phyloP scores from a whole-genome alignment of 2,888 invertebrate species.

The Eupithecia dodoneata region DNA sequence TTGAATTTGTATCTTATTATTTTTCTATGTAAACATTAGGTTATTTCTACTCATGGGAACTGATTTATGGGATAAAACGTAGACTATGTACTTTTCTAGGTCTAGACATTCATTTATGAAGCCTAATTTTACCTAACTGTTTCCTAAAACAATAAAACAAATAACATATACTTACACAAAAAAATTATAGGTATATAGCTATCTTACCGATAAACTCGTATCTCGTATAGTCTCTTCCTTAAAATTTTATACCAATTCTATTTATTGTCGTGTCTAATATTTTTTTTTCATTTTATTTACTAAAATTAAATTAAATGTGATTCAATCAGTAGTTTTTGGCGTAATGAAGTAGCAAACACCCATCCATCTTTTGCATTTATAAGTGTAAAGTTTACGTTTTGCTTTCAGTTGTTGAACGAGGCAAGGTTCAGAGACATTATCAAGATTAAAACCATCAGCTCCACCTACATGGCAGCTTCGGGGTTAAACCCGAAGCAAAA shows the following conservation, averaged over 20 bases:
- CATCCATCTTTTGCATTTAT: neutral
- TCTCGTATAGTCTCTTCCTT: too few relatives aligned
- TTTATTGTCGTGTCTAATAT: too few relatives aligned
- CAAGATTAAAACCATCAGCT: slow-evolving; percentile 97
- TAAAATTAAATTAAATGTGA: too few relatives aligned
- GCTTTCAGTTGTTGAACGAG: slow-evolving; percentile 90
- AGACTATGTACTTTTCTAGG: too few relatives aligned
- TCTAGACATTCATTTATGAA: neutral
- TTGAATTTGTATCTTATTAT: neutral
- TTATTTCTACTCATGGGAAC: neutral
- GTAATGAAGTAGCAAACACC: neutral
- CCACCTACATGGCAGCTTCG: slow-evolving; percentile 98
- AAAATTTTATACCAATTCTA: too few relatives aligned
- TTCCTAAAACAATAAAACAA: neutral
- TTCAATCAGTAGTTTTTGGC: neutral
- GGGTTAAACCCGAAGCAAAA: slow-evolving; percentile 90
- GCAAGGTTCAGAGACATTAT: slow-evolving; percentile 94
- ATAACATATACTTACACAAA: neutral
- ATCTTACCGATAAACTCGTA: too few relatives aligned
- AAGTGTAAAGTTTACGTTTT: neutral
- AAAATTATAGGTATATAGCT: too few relatives aligned
- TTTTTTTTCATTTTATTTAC: too few relatives aligned
- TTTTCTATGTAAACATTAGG: neutral
- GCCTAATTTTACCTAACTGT: neutral
- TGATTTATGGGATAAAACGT: neutral